Conservation (phyloP, 1,140 invertebrate genomes). For the Platyura marginata region DNA sequence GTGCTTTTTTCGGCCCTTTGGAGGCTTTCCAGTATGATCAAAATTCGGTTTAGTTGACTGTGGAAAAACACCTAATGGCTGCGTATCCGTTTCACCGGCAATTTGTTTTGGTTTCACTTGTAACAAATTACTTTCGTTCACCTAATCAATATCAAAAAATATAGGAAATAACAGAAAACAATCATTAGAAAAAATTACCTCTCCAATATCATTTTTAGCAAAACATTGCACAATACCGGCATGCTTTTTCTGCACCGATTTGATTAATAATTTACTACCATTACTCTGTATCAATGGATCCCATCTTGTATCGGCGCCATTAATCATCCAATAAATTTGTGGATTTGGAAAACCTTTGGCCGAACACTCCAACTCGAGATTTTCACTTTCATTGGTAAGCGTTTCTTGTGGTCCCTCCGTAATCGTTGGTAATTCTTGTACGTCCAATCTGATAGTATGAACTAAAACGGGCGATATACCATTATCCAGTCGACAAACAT, state of each 20-base stretch:
- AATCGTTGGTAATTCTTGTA: slow-evolving; percentile 40
- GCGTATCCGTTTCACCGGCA: slow-evolving; percentile 24
- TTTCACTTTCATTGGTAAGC: slow-evolving; percentile 41
- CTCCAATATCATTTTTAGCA: slow-evolving; percentile 62
- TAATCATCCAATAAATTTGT: slow-evolving; percentile 62
- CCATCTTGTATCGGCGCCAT: slow-evolving; percentile 43
- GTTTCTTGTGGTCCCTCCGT: slow-evolving; percentile 32
- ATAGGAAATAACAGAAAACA: slow-evolving; percentile 9
- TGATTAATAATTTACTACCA: slow-evolving; percentile 36
- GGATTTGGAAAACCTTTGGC: slow-evolving; percentile 53
- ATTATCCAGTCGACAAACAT: slow-evolving; percentile 38
- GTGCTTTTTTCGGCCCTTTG: slow-evolving; percentile 26
- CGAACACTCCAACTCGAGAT: slow-evolving; percentile 41
- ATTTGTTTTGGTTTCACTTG: slow-evolving; percentile 58
- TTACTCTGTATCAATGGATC: slow-evolving; percentile 30
- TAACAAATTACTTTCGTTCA: slow-evolving; percentile 37
- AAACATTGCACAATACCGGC: slow-evolving; percentile 81
- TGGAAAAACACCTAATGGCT: slow-evolving; percentile 16
- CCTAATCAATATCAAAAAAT: slow-evolving; percentile 39
- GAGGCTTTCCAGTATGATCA: slow-evolving; percentile 16
- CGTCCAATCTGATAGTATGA: slow-evolving; percentile 27
- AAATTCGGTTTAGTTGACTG: slow-evolving; percentile 8
- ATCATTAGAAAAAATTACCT: slow-evolving; percentile 26
- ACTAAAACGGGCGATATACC: slow-evolving; percentile 24
- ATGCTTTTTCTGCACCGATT: slow-evolving; percentile 54